These are phyloP conservation scores for Brachionus angularis DNA, from an alignment of 1,140 invertebrate genomes.

Conservation along the genomic window DNA sequence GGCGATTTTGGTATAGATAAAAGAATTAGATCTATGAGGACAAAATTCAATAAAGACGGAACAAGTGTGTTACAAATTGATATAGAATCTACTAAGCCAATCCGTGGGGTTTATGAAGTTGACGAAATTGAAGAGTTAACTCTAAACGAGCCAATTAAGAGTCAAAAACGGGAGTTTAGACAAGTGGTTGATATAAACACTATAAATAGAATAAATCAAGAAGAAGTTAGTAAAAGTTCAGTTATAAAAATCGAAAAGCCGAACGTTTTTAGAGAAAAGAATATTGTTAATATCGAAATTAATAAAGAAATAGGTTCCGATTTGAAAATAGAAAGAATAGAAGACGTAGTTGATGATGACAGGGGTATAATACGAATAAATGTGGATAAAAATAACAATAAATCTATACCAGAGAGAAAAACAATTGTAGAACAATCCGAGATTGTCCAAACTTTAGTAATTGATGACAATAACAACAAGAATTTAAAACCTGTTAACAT, in stretches of 20 bases:
- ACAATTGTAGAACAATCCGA: not conserved
- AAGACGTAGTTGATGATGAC: constrained; percentile 21
- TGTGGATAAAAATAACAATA: constrained; percentile 33
- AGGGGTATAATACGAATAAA: not conserved
- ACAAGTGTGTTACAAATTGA: constrained; percentile 37
- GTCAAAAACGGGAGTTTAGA: not conserved
- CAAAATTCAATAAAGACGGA: constrained; percentile 28
- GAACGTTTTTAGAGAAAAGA: constrained; percentile 5
- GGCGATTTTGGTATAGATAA: constrained; percentile 31
- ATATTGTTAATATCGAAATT: constrained; percentile 2
- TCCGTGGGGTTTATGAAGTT: constrained; percentile 28
- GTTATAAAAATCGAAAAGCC: not conserved
- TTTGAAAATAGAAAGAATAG: not conserved
- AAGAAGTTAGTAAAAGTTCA: not conserved
- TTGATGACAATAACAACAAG: not conserved
- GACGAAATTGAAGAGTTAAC: constrained; percentile 41
- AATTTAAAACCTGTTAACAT: not conserved
- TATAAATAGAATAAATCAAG: not conserved
- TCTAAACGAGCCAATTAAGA: not conserved
- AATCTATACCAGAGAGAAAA: not conserved
- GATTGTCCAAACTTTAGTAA: not conserved
- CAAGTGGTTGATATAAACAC: constrained; percentile 41
- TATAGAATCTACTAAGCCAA: constrained; percentile 21
- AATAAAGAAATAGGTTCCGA: not conserved
- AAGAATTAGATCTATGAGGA: constrained; percentile 14